phyloP scores from a whole-genome alignment of 2,113 vertebrate species.

The Festucalex cinctus region DNA sequence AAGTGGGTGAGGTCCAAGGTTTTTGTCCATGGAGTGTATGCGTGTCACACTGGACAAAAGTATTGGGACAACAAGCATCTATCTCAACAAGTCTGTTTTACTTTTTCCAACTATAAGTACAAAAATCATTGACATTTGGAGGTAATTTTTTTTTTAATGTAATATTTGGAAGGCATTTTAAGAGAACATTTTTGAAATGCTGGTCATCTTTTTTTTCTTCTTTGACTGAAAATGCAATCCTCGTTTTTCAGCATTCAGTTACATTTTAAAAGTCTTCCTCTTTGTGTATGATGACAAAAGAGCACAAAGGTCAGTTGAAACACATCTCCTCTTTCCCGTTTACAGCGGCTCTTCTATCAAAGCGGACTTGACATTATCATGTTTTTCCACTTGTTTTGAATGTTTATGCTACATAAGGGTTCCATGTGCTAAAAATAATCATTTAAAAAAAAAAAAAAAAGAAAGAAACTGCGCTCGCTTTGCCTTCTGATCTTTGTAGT shows the following conservation, averaged over 20 bases:
- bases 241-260: background rate
- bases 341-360: background rate
- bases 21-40: background rate
- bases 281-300: background rate
- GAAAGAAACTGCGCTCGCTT: constrained; percentile 42
- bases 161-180: background rate
- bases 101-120: background rate
- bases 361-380: background rate
- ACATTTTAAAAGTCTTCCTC: background rate
- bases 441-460: background rate
- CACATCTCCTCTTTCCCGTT: background rate
- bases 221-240: background rate
- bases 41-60: too few relatives aligned
- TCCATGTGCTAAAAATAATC: background rate
- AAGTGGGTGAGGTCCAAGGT: background rate
- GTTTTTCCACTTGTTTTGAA: background rate
- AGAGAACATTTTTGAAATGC: background rate
- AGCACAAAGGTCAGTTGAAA: background rate
- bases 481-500: constrained; percentile 61
- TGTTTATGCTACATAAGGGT: constrained; percentile 12
- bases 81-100: background rate
- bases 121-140: background rate
- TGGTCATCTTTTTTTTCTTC: too few relatives aligned
- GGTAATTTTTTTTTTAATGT: background rate
- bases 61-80: background rate